A percentile compares a stretch with the other conserved stretches of the same genome.
Conservation (phyloP, 2,888 invertebrate genomes). For the Limenitis camilla region DNA sequence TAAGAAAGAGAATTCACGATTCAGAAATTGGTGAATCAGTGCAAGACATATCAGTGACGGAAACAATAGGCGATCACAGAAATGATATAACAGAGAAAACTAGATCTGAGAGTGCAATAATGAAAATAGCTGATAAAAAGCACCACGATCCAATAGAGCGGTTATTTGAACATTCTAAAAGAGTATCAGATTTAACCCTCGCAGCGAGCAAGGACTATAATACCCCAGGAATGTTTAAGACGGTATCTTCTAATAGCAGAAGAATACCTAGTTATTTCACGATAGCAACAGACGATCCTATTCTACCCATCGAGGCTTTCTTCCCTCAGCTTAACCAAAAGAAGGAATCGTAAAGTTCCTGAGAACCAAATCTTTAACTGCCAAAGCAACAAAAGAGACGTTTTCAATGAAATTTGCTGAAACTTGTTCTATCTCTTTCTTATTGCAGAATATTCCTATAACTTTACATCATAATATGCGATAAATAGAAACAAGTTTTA, state of each 20-base stretch:
- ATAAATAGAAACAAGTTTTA: too few species aligned
- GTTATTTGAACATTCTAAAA: slow-evolving; percentile 74
- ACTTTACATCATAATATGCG: too few species aligned
- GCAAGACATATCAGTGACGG: slow-evolving; percentile 55
- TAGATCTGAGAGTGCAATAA: slow-evolving; percentile 69
- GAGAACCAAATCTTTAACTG: slow-evolving; percentile 59
- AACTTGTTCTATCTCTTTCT: too few species aligned
- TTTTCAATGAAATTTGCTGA: too few species aligned
- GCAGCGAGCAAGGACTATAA: slow-evolving; percentile 83
- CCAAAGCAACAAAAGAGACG: slow-evolving; percentile 47
- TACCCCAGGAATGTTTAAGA: slow-evolving; percentile 81
- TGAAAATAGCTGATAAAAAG: slow-evolving; percentile 74
- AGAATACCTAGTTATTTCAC: slow-evolving; percentile 81
- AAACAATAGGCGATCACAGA: slow-evolving; percentile 44
- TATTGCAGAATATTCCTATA: too few species aligned
- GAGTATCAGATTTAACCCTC: slow-evolving; percentile 82
- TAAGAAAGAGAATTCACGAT: slow-evolving; percentile 57
- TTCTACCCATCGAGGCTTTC: slow-evolving; percentile 86
- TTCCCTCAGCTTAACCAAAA: slow-evolving; percentile 82
- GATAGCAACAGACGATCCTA: slow-evolving; percentile 85
- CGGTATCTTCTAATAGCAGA: slow-evolving; percentile 76
- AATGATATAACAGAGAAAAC: slow-evolving; percentile 61
- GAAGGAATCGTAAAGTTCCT: slow-evolving; percentile 66
- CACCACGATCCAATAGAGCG: slow-evolving; percentile 58
- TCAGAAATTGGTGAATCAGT: slow-evolving; percentile 58